phyloP scores from a whole-genome alignment of 2,113 vertebrate species.

The Elaphurus davidianus region DNA sequence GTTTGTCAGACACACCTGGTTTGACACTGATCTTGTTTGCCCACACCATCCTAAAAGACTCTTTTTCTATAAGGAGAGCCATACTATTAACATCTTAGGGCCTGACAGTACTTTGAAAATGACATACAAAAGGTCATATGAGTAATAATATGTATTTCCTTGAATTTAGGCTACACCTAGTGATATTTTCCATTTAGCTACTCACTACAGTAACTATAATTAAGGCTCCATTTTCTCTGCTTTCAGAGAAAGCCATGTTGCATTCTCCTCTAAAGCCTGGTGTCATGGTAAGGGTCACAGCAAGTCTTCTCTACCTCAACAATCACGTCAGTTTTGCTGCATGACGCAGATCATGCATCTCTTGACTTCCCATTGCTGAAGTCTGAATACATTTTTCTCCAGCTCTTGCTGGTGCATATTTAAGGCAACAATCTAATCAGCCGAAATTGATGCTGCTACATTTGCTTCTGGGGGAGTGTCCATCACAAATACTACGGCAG shows the following conservation, averaged over 20 bases:
- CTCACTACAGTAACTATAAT: background rate
- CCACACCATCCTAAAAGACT: background rate
- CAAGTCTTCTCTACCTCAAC: background rate
- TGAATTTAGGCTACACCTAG: background rate
- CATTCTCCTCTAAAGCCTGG: background rate
- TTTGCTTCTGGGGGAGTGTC: constrained; percentile 16
- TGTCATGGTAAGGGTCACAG: background rate
- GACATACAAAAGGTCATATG: background rate
- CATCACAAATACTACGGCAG: background rate
- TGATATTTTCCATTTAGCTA: background rate
- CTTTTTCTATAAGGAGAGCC: background rate
- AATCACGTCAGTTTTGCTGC: background rate
- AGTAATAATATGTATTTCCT: background rate
- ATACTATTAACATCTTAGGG: background rate
- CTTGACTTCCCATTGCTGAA: background rate
- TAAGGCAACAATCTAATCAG: constrained; percentile 44
- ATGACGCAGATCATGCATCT: background rate
- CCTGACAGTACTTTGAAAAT: background rate
- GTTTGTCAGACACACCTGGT: background rate
- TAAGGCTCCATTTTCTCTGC: background rate
- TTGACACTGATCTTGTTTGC: background rate
- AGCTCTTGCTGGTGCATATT: constrained; percentile 29
- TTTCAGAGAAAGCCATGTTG: background rate
- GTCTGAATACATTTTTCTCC: background rate
- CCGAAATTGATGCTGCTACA: constrained; percentile 13